Base-by-base conservation (phyloP, 2,888 invertebrate species). In the Brachyptera putata region DNA sequence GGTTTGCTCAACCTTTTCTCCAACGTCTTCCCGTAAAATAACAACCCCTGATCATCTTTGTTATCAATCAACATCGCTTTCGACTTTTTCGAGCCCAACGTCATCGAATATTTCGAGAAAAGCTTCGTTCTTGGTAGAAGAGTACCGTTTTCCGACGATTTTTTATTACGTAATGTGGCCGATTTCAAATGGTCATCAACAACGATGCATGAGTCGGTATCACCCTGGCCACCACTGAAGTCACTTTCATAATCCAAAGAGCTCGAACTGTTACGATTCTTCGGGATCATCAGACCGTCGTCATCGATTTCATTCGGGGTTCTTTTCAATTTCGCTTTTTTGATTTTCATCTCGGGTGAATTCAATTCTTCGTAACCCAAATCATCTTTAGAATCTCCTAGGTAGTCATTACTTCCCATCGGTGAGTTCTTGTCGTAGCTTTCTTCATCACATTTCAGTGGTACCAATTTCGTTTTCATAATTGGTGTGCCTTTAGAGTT, bases 81-180 rank as follows among this genome's bases (percentile, higher is more conserved):
- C 39, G 50, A 41, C 56, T 39, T 36, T n/a, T n/a, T n/a, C 3
- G 39, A 43, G n/a, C 26, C 43, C 25, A 60, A 39, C 18, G 41
- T 56, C 43, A 56, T 13, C 60, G 60, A 60, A 16, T 56, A 55
- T 14, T 43, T 55, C 69, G 86, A 84, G 56, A 85, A 74, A 49
- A 87, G 74, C 71, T 87, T 87, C 1, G 88, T 88, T 60, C 88
- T 79, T 0, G 88, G 88, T 48, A 88, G 75, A 59, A 87, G 76
- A 7, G 71, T 75, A 58, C 74, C 74, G 61, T 74, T 58, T 7
- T 53, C 50, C 73, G 24, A 24, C 18, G 18, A 21, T 16, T 50
- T 50, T 11, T 18, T 53, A 22, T 36, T 53, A 18, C 21, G 34
- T 25, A 55, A 3, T n/a, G 43, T 30, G 14, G 57, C 41, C 13